Evolutionary conservation across 2,113 vertebrate genomes (phyloP).

Genomic region (Hippopotamus amphibius): DNA sequence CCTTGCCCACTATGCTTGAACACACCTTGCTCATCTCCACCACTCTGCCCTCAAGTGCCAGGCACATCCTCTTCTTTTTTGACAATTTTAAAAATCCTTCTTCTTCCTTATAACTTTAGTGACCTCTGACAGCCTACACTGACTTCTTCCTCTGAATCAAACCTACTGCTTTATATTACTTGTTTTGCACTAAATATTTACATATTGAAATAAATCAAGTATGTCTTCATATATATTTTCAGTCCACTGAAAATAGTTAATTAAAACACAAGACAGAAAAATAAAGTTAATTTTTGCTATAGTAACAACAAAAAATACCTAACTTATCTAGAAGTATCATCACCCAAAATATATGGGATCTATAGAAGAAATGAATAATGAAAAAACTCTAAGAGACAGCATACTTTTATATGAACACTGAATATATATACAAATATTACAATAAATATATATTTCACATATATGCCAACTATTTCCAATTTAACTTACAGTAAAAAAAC

Average conservation of each 20-base stretch:
- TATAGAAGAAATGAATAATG: slow-evolving; percentile 39
- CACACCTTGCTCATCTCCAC: background rate
- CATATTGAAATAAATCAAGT: background rate
- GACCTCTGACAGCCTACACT: background rate
- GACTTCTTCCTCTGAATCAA: slow-evolving; percentile 19
- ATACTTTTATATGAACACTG: background rate
- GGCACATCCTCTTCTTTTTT: background rate
- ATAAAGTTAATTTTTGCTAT: background rate
- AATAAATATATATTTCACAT: slow-evolving; percentile 1
- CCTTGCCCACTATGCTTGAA: background rate
- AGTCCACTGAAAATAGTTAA: background rate
- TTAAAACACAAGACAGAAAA: slow-evolving; percentile 12
- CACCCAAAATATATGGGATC: background rate
- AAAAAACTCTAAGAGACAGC: background rate
- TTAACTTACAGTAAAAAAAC: slow-evolving; percentile 32
- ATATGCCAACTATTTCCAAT: slow-evolving; percentile 16
- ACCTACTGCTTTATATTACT: background rate
- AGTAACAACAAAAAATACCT: background rate
- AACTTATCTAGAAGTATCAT: slow-evolving; percentile 23
- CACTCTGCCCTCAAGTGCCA: background rate
- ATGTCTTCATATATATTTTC: slow-evolving; percentile 48
- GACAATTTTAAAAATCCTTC: background rate
- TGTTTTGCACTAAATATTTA: slow-evolving; percentile 1
- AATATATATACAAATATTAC: background rate
- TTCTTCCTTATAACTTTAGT: background rate